These are phyloP conservation scores for Drosophila bifasciata DNA, from an alignment of 1,140 invertebrate species.

Conservation along the genomic window DNA sequence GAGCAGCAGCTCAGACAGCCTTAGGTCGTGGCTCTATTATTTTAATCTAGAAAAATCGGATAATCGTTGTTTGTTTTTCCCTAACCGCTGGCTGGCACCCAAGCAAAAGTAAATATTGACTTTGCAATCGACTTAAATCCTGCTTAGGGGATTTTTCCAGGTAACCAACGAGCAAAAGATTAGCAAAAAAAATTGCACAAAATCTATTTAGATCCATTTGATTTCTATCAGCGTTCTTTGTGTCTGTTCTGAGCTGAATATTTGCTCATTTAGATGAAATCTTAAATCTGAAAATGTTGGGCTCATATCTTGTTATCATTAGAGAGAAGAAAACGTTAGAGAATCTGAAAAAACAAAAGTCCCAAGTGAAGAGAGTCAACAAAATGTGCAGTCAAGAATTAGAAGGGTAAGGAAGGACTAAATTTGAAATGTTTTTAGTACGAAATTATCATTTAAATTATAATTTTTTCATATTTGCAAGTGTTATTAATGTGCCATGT, in stretches of 20 bases:
- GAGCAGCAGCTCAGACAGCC: conserved; percentile 61
- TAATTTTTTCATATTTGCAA: too few relatives aligned
- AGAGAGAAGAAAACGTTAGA: too few relatives aligned
- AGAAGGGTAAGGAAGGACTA: too few relatives aligned
- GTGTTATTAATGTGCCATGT: too few relatives aligned
- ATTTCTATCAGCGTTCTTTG: conserved; percentile 4
- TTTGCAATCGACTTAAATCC: conserved; percentile 70
- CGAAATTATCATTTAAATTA: too few relatives aligned
- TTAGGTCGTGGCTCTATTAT: conserved; percentile 46
- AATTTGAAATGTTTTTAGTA: too few relatives aligned
- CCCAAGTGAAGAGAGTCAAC: too few relatives aligned
- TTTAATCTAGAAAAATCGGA: conserved; percentile 67
- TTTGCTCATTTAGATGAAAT: too few relatives aligned
- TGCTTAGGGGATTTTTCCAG: conserved; percentile 33
- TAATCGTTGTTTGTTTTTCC: conserved; percentile 19
- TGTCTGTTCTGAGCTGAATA: too few relatives aligned
- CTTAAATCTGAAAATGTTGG: too few relatives aligned
- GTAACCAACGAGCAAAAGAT: conserved; percentile 39
- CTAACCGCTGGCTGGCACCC: conserved; percentile 8
- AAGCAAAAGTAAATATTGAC: conserved; percentile 79
- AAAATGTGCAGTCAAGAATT: too few relatives aligned
- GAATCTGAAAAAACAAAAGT: background rate
- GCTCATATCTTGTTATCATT: too few relatives aligned
- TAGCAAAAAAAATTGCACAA: conserved; percentile 63
- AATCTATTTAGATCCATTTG: conserved; percentile 54